Conservation (phyloP, 2,888 invertebrate species). For the Clunio marinus region DNA sequence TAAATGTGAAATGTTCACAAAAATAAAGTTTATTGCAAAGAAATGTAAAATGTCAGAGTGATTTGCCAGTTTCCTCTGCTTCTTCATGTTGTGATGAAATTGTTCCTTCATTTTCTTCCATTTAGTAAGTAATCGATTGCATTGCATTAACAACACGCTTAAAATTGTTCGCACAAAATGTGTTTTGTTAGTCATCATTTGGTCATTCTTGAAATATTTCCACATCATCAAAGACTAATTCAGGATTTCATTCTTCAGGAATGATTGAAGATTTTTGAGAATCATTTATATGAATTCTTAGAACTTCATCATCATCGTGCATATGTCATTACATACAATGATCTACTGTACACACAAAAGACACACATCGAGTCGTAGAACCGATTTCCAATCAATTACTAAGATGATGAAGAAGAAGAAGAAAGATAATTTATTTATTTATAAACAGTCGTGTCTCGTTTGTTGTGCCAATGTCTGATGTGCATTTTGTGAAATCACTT, state of each 20-base stretch:
- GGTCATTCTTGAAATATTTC: too few species aligned
- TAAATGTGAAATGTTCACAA: slow-evolving; percentile 2
- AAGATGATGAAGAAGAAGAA: neutral
- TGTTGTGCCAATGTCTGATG: neutral
- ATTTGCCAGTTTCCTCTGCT: slow-evolving; percentile 8
- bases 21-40: neutral
- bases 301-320: neutral
- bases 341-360: slow-evolving; percentile 19
- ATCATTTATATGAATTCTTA: too few species aligned
- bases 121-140: slow-evolving; percentile 2
- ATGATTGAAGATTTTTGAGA: too few species aligned
- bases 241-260: too few species aligned
- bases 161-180: neutral
- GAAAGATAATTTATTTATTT: slow-evolving; percentile 35
- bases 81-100: slow-evolving; percentile 16
- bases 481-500: slow-evolving; percentile 20
- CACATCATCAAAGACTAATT: too few species aligned
- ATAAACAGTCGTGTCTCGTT: slow-evolving; percentile 6
- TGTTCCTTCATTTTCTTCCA: neutral
- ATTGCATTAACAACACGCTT: neutral
- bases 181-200: too few species aligned
- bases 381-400: slow-evolving; percentile 2
- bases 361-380: neutral
- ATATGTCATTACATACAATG: slow-evolving; percentile 25
- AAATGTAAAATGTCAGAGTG: neutral